Evolutionary conservation across 2,113 vertebrate genomes (phyloP).

Genomic region (Garra rufa): DNA sequence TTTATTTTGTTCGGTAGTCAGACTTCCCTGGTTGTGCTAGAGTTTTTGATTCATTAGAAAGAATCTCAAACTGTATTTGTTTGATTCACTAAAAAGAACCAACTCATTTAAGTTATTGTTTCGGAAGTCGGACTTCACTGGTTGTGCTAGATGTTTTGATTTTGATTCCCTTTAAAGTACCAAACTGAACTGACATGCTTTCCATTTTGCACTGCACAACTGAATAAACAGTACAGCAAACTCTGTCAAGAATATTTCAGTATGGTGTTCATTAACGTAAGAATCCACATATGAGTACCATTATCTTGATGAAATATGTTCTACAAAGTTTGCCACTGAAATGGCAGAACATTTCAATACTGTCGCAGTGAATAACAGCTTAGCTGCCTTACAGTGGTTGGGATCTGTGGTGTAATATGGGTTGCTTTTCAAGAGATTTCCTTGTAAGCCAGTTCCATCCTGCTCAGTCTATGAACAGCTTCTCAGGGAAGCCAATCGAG

Average conservation of each 20-base stretch:
- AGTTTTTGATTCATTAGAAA: not conserved
- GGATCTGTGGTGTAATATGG: constrained; percentile 44
- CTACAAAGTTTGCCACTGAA: not conserved
- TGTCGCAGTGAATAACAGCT: constrained; percentile 10
- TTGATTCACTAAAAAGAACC: not conserved
- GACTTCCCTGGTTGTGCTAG: not conserved
- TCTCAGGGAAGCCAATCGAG: constrained; percentile 52
- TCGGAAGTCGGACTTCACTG: too few species aligned
- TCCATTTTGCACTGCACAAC: not conserved
- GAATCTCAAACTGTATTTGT: not conserved
- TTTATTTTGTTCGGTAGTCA: not conserved
- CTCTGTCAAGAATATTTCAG: not conserved
- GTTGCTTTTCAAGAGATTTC: constrained; percentile 51
- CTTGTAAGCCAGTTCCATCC: constrained; percentile 43
- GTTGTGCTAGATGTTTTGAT: too few species aligned
- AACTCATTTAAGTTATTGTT: not conserved
- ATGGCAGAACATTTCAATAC: not conserved
- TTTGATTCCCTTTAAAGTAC: too few species aligned
- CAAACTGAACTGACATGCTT: not conserved
- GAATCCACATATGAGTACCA: not conserved
- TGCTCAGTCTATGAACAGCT: constrained; percentile 34
- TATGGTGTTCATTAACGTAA: not conserved
- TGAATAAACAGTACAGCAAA: not conserved
- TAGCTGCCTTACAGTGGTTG: not conserved
- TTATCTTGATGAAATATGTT: not conserved